phyloP scores from a whole-genome alignment of 92 coral and sea anemone species.

The Actinernus sp. region DNA sequence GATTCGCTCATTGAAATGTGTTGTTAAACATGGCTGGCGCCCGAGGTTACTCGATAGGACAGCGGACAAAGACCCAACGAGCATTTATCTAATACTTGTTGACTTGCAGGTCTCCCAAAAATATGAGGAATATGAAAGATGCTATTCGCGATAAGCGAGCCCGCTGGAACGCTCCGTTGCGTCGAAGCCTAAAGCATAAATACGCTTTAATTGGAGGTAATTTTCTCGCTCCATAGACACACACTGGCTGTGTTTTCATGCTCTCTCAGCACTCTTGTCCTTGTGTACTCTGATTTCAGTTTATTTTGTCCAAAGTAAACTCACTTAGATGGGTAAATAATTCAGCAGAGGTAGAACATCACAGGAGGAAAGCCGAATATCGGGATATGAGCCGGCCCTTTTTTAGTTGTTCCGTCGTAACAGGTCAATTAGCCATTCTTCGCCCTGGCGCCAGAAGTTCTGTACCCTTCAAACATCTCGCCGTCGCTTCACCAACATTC shows the following conservation, averaged over 20 bases:
- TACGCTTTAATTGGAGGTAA: slow-evolving; percentile 67
- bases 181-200: slow-evolving; percentile 54
- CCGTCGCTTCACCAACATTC: slow-evolving; percentile 29
- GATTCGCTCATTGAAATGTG: slow-evolving; percentile 67
- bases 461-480: slow-evolving; percentile 51
- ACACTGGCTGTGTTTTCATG: too few relatives aligned
- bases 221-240: slow-evolving; percentile 17
- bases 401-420: slow-evolving; percentile 16
- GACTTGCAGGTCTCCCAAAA: slow-evolving; percentile 89
- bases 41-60: slow-evolving; percentile 93
- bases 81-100: slow-evolving; percentile 85
- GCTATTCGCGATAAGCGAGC: slow-evolving; percentile 77
- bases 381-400: slow-evolving; percentile 3
- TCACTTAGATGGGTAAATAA: slow-evolving; percentile 37
- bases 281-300: slow-evolving; percentile 29
- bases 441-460: slow-evolving; percentile 79
- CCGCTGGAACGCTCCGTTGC: slow-evolving; percentile 19
- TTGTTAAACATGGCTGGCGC: slow-evolving; percentile 86
- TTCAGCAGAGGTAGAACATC: slow-evolving; percentile 19
- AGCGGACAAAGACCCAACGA: slow-evolving; percentile 76
- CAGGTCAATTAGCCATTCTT: slow-evolving; percentile 93
- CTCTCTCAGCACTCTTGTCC: too few relatives aligned
- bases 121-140: slow-evolving; percentile 94
- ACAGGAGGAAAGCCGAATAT: slow-evolving; percentile 20
- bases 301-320: slow-evolving; percentile 40